phyloP scores from a whole-genome alignment of 2,888 invertebrate species.

The Noctua janthina region DNA sequence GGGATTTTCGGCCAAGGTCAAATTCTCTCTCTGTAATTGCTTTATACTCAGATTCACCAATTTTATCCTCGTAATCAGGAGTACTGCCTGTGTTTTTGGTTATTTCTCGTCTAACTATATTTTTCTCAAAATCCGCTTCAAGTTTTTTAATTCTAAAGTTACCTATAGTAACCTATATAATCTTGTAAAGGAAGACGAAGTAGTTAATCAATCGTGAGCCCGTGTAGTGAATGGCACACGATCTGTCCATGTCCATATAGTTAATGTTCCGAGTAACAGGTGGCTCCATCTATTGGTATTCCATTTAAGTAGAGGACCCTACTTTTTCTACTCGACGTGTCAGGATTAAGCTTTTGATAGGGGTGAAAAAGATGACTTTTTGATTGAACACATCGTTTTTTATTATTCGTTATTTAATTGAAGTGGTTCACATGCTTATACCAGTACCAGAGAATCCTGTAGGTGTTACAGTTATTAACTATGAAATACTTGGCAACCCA shows the following conservation, averaged over 20 bases:
- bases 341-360: constrained; percentile 4
- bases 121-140: background rate
- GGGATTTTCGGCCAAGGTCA: constrained; percentile 13
- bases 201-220: constrained; percentile 49
- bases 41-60: background rate
- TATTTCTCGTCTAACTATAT: background rate
- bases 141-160: constrained; percentile 9
- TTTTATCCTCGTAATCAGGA: background rate
- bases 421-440: background rate
- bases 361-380: background rate
- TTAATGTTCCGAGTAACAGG: constrained; percentile 61
- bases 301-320: constrained; percentile 44
- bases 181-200: background rate
- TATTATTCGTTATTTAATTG: background rate
- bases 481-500: constrained; percentile 19
- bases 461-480: constrained; percentile 1
- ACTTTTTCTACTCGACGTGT: constrained; percentile 37
- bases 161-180: background rate
- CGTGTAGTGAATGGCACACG: constrained; percentile 56
- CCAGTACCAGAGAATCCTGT: background rate
- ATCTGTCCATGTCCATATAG: constrained; percentile 56
- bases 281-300: constrained; percentile 58
- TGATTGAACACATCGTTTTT: background rate
- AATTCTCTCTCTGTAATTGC: constrained; percentile 10
- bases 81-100: background rate